Evolutionary conservation across 2,888 invertebrate species (phyloP), one percentile per base, ranked within the genome.

Genomic region (Rotaria macrura): DNA sequence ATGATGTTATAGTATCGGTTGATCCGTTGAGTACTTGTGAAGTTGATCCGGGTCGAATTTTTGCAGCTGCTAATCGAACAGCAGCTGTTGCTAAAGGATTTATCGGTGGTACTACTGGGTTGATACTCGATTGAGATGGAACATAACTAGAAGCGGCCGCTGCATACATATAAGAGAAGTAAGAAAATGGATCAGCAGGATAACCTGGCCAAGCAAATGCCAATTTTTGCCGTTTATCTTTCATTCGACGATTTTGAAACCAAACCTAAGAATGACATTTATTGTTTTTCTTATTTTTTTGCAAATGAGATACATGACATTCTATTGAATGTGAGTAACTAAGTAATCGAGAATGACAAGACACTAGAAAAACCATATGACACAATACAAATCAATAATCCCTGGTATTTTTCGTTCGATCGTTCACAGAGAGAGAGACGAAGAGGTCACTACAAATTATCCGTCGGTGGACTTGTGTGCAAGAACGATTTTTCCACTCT

Each of bases 191-290:
- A 79, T 86, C 86, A 38, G 84, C 84, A 40, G 84, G 84, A 79
- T 79, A 79, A 79, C 79, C 84, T 0, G 97, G 97, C 97, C 97
- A 97, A 0, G 95, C 94, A 88, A 97, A 94, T 0, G 96, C 95
- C 91, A 96, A 94, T 29, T 96, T 93, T 90, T 98, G 97, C 0
- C 98, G 93, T 89, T 99, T 98, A 92, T 98, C 97, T 90, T 98
- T 96, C 96, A 96, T 96, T 85, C 96, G 93, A 55, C 96, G 93
- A 91, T 96, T 96, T 93, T 96, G 96, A 91, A 99, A 99, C 98
- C 98, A 98, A 38, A 96, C 95, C 95, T 95, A 85, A 25, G 20
- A 4, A 84, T 9, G 25, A 55, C 9, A 14, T 47, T 47, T 47
- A n/a, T 20, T 52, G 5, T 10, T 49, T 5, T 29, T 47, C 2